These are phyloP conservation scores for Catagonus wagneri DNA, from an alignment of 2,113 vertebrate species.

Conservation along the genomic window DNA sequence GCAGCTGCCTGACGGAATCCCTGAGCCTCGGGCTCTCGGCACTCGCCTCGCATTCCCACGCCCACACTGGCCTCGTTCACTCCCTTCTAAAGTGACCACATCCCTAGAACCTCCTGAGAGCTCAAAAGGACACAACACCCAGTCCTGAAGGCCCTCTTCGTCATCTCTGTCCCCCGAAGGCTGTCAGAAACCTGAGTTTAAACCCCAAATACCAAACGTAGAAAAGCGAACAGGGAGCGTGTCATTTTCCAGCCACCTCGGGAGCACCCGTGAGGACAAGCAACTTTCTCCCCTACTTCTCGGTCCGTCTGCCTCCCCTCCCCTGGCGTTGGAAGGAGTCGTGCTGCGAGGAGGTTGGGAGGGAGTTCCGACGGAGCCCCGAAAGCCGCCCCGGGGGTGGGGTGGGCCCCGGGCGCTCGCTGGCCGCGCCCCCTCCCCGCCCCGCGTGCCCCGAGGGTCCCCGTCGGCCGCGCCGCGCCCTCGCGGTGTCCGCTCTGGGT, in stretches of 20 bases:
- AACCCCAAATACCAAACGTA: background rate
- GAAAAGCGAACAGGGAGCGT: background rate
- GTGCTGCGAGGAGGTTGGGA: fast-evolving
- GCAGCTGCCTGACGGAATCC: background rate
- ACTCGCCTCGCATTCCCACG: background rate
- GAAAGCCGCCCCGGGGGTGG: conserved; percentile 78
- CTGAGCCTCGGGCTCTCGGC: background rate
- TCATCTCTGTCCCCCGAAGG: background rate
- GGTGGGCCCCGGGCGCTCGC: background rate
- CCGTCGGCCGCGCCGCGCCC: conserved; percentile 29
- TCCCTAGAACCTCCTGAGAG: background rate
- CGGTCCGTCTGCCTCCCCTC: conserved; percentile 82
- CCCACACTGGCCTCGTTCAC: background rate
- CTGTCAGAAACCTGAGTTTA: background rate
- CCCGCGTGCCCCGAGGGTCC: conserved; percentile 73
- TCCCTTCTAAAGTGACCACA: background rate
- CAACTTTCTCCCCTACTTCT: conserved; percentile 82
- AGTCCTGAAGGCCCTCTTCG: background rate
- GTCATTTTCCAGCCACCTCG: background rate
- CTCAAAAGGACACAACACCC: background rate
- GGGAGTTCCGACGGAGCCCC: conserved; percentile 59
- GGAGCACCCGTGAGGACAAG: background rate
- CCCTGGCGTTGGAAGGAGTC: background rate
- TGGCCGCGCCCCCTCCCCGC: background rate
- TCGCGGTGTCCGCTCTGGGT: background rate